Conservation (phyloP, 2,888 invertebrate species). For the Melinaea marsaeus region DNA sequence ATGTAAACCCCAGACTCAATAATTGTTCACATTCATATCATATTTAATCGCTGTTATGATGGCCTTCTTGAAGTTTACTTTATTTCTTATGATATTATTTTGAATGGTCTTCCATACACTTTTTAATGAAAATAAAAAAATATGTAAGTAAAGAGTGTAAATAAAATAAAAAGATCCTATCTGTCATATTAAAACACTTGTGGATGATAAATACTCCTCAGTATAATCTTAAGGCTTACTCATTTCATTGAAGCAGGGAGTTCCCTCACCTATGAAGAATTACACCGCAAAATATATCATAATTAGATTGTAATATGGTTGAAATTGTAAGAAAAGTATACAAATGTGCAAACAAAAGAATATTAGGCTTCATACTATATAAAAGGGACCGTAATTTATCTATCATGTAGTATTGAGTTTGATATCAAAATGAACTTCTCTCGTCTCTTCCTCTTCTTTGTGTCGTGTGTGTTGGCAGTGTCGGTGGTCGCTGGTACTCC, state of each 20-base stretch:
- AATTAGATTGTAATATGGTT: not conserved
- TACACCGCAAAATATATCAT: not conserved
- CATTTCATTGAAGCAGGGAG: slow-evolving; percentile 11
- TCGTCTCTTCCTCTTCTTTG: slow-evolving; percentile 43
- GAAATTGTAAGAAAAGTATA: not conserved
- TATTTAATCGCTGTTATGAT: too few relatives aligned
- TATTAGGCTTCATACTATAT: slow-evolving; percentile 10
- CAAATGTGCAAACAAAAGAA: not conserved
- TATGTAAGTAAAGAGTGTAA: too few relatives aligned
- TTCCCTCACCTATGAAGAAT: not conserved
- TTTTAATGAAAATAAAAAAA: not conserved
- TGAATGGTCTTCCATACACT: not conserved
- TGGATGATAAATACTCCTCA: not conserved
- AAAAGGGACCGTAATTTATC: slow-evolving; percentile 6
- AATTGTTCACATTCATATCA: too few relatives aligned
- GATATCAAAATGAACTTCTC: slow-evolving; percentile 43
- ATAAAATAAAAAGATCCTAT: too few relatives aligned
- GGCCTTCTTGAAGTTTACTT: too few relatives aligned
- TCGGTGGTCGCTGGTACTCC: slow-evolving; percentile 36
- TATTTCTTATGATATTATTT: too few relatives aligned
- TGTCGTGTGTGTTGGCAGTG: slow-evolving; percentile 42
- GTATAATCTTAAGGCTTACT: slow-evolving; percentile 2
- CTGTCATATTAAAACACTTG: not conserved
- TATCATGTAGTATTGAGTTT: not conserved
- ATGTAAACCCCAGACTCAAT: too few relatives aligned